Conservation (phyloP, 2,113 vertebrate species). For the Rhadina sibilatrix region DNA sequence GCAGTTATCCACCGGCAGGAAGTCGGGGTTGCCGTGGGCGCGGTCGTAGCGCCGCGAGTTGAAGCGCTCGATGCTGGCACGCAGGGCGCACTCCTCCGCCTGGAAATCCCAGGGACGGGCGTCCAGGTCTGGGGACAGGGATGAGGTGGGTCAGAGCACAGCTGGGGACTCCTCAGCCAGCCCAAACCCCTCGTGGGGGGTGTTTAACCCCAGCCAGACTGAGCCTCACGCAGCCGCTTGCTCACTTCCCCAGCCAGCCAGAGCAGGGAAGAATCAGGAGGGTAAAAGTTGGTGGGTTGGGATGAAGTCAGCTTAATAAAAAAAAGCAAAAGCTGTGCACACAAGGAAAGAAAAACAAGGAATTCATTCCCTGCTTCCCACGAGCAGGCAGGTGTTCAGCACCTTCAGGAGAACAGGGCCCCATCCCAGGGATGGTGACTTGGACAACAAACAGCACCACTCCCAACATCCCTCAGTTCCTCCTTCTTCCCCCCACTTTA, state of each 20-base stretch:
- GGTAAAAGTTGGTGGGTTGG: neutral
- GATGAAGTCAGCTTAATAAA: neutral
- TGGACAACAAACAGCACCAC: neutral
- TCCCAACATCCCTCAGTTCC: neutral
- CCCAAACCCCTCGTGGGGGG: neutral
- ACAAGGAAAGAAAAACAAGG: neutral
- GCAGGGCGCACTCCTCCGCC: slow-evolving; percentile 94
- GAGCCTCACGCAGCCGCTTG: accelerated
- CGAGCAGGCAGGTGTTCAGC: neutral
- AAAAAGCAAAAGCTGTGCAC: neutral
- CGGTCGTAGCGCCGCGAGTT: slow-evolving; percentile 93
- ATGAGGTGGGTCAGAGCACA: accelerated
- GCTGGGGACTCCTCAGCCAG: accelerated
- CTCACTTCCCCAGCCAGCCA: accelerated
- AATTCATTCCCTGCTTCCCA: neutral
- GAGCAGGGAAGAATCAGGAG: neutral
- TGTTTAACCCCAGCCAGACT: neutral
- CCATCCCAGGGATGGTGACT: neutral
- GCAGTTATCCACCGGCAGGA: slow-evolving; percentile 95
- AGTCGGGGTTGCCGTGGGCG: slow-evolving; percentile 89
- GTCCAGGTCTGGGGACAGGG: slow-evolving; percentile 84
- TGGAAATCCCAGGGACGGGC: slow-evolving; percentile 98
- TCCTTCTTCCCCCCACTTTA: neutral
- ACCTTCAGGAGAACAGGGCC: neutral
- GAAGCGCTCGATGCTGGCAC: slow-evolving; percentile 96